These are phyloP conservation scores for Parnassius mnemosyne DNA, from an alignment of 2,888 invertebrate genomes.

Conservation along the genomic window DNA sequence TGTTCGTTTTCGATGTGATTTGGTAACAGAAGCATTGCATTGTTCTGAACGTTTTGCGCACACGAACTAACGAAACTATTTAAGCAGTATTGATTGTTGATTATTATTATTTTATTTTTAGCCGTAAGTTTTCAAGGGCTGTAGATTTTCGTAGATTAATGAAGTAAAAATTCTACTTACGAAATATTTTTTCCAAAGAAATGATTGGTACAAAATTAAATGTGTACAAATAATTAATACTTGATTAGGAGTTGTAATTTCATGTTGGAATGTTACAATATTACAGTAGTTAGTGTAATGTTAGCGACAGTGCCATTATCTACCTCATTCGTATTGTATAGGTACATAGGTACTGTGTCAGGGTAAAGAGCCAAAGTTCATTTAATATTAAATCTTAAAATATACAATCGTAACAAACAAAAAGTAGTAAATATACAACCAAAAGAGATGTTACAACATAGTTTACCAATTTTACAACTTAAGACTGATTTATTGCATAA, in stretches of 20 bases:
- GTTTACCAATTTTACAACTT: constrained; percentile 45
- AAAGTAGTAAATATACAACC: constrained; percentile 70
- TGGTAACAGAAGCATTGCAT: constrained; percentile 52
- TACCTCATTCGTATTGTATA: constrained; percentile 66
- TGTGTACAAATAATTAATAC: constrained; percentile 73
- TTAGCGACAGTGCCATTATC: constrained; percentile 66
- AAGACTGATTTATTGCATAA: constrained; percentile 56
- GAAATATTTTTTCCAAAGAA: constrained; percentile 76
- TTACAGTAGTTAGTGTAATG: constrained; percentile 68
- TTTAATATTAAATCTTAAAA: constrained; percentile 51
- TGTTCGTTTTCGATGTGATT: constrained; percentile 59
- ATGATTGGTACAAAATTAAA: constrained; percentile 77
- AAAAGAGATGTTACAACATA: constrained; percentile 36
- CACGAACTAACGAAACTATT: constrained; percentile 60
- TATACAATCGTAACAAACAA: constrained; percentile 32
- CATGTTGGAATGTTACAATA: constrained; percentile 73
- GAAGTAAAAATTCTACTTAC: constrained; percentile 42
- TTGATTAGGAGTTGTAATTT: constrained; percentile 66
- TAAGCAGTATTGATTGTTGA: constrained; percentile 70
- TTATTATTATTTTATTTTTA: constrained; percentile 77
- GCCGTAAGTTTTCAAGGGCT: constrained; percentile 54
- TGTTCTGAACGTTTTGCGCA: constrained; percentile 66
- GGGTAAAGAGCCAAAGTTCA: constrained; percentile 74
- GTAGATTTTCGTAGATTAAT: constrained; percentile 59
- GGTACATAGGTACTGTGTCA: constrained; percentile 44